Evolutionary conservation across 2,113 vertebrate genomes (phyloP).

Genomic region (Stomatorhinus ivindoensis): DNA sequence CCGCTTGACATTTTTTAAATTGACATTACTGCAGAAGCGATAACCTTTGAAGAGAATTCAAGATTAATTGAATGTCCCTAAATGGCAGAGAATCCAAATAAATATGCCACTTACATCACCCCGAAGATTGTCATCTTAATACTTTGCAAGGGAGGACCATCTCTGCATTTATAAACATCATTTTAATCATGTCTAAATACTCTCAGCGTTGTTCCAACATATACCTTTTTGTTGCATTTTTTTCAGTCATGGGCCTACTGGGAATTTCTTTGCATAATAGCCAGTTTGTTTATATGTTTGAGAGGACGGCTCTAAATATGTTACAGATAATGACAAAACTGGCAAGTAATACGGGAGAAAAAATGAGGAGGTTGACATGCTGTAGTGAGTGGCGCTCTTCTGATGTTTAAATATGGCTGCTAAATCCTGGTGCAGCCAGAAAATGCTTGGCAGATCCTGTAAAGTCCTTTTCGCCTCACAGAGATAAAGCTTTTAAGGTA

Average conservation of each 20-base stretch:
- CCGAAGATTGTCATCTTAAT: slow-evolving; percentile 21
- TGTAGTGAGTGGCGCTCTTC: neutral
- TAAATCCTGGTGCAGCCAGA: neutral
- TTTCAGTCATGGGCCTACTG: slow-evolving; percentile 20
- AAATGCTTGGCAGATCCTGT: neutral
- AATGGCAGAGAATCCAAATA: slow-evolving; percentile 29
- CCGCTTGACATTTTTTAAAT: neutral
- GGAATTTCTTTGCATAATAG: neutral
- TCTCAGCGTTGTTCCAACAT: slow-evolving; percentile 8
- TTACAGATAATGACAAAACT: neutral
- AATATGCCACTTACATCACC: slow-evolving; percentile 36
- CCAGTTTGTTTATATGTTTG: slow-evolving; percentile 19
- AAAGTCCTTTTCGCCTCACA: neutral
- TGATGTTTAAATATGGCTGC: neutral
- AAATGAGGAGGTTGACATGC: neutral
- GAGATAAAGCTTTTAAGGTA: slow-evolving; percentile 1
- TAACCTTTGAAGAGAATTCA: slow-evolving; percentile 2
- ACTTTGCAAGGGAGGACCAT: slow-evolving; percentile 31
- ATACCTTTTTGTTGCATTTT: slow-evolving; percentile 39
- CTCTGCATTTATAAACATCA: slow-evolving; percentile 32
- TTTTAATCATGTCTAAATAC: slow-evolving; percentile 17
- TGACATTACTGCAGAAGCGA: neutral
- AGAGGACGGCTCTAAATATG: slow-evolving; percentile 24
- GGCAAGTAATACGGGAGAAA: neutral
- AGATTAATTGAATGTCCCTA: slow-evolving; percentile 20